Evolutionary conservation across 2,888 invertebrate species (phyloP).

Genomic region (Agrochola lota): DNA sequence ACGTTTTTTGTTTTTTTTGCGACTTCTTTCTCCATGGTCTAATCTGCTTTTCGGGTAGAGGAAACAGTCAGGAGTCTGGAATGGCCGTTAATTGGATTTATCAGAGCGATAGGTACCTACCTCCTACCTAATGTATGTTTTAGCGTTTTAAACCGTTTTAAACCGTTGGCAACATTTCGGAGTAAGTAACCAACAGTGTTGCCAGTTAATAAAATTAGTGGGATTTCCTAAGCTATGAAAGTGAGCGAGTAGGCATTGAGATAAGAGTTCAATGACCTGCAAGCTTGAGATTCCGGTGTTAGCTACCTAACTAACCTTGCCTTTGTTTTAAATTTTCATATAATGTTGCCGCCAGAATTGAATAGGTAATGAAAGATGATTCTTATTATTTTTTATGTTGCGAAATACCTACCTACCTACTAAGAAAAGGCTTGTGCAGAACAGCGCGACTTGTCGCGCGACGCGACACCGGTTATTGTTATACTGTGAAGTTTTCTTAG

Average conservation of each 20-base stretch:
- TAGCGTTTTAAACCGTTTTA: conserved; percentile 8
- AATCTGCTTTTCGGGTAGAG: neutral
- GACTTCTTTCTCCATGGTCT: neutral
- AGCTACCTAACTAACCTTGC: neutral
- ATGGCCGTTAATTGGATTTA: neutral
- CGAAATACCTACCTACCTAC: conserved; percentile 19
- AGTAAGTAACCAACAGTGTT: conserved; percentile 15
- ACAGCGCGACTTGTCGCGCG: no score
- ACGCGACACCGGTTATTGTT: no score
- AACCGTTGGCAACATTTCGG: conserved; percentile 23
- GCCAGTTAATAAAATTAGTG: conserved; percentile 30
- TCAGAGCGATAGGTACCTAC: neutral
- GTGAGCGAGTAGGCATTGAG: conserved; percentile 41
- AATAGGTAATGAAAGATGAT: conserved; percentile 18
- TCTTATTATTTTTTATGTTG: conserved; percentile 5
- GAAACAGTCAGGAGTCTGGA: conserved; percentile 5
- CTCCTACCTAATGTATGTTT: neutral
- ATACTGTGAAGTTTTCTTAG: no score
- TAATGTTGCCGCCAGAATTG: conserved; percentile 3
- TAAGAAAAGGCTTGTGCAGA: neutral
- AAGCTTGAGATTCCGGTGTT: conserved; percentile 22
- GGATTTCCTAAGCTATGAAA: conserved; percentile 48
- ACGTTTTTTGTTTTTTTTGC: neutral
- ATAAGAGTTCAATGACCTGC: conserved; percentile 51
- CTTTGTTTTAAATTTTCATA: conserved; percentile 13